A percentile compares a stretch with the other conserved stretches of the same genome.
These are phyloP conservation scores for Genyomyrus donnyi DNA, from an alignment of 2,113 vertebrate genomes.

Conservation along the genomic window DNA sequence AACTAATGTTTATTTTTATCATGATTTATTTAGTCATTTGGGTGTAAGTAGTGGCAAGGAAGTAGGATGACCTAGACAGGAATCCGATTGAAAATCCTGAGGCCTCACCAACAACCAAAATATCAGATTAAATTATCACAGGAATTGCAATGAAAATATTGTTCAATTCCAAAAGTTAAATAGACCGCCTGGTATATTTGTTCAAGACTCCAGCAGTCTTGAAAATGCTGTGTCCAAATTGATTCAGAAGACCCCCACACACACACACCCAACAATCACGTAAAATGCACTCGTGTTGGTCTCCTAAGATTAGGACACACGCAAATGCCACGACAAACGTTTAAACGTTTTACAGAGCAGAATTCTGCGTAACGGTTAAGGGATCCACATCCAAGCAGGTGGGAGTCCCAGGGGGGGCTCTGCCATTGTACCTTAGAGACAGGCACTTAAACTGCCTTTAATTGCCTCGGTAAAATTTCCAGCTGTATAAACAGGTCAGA, in stretches of 20 bases:
- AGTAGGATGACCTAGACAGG: not conserved
- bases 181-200: not conserved
- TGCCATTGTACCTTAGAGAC: not conserved
- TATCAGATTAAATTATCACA: not conserved
- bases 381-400: not conserved
- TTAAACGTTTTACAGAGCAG: not conserved
- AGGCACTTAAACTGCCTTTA: not conserved
- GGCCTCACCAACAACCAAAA: not conserved
- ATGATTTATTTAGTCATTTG: not conserved
- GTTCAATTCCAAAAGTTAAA: not conserved
- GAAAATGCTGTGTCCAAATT: not conserved
- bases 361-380: not conserved
- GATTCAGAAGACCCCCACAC: not conserved
- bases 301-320: not conserved
- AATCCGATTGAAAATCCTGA: not conserved
- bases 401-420: not conserved
- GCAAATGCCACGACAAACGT: not conserved
- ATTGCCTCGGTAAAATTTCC: conserved; percentile 2
- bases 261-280: not conserved
- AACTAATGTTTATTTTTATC: not conserved
- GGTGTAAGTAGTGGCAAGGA: not conserved
- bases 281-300: not conserved
- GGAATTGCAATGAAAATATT: not conserved
- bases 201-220: not conserved
- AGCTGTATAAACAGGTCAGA: not conserved